These are phyloP conservation scores for Lepidonotus clava DNA, from an alignment of 2,888 invertebrate species.

Conservation along the genomic window DNA sequence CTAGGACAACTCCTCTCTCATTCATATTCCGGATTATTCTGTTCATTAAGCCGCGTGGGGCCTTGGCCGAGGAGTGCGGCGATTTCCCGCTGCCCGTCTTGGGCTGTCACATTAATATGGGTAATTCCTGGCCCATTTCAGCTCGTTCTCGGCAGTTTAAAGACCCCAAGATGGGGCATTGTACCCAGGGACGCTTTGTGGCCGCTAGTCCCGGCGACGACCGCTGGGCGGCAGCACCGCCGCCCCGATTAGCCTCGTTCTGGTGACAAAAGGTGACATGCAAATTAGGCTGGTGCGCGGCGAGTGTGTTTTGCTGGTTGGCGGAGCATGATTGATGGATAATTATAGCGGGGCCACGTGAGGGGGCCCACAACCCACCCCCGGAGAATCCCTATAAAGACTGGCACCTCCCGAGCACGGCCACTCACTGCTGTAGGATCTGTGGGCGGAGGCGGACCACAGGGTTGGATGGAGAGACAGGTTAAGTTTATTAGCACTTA, in stretches of 20 bases:
- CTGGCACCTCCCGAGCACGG: neutral
- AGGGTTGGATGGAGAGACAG: neutral
- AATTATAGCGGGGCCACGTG: constrained; percentile 51
- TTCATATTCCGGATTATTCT: neutral
- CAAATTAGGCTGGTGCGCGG: constrained; percentile 54
- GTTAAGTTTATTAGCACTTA: too few species aligned
- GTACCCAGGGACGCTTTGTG: neutral
- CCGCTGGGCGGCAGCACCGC: constrained; percentile 39
- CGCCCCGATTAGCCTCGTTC: constrained; percentile 37
- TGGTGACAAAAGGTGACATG: constrained; percentile 49
- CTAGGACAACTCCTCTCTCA: neutral
- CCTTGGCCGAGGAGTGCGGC: neutral
- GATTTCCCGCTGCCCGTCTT: constrained; percentile 1
- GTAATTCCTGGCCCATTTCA: constrained; percentile 18
- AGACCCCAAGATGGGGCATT: constrained; percentile 39
- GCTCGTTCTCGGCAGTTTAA: neutral
- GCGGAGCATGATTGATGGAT: constrained; percentile 53
- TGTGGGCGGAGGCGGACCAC: neutral
- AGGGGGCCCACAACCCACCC: constrained; percentile 8
- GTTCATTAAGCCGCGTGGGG: constrained; percentile 43
- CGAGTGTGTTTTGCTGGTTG: constrained; percentile 47
- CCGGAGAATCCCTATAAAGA: constrained; percentile 14
- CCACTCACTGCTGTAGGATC: constrained; percentile 21
- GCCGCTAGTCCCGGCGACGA: neutral
- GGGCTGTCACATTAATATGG: constrained; percentile 49